Base-by-base conservation (phyloP, 2,888 invertebrate species). In the Amblyjoppa proteus region DNA sequence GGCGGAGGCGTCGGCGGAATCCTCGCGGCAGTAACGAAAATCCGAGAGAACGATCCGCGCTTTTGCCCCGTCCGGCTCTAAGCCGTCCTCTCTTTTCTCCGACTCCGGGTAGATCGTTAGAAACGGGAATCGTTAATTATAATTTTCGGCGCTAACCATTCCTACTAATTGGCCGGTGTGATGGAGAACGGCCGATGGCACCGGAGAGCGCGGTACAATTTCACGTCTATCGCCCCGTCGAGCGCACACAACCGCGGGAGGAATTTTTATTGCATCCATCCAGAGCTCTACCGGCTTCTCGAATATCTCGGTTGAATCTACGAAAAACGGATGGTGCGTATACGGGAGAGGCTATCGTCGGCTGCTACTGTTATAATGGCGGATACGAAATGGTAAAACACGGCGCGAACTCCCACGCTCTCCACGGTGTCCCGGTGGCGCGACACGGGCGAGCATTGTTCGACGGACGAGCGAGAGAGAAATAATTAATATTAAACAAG, bases 401-500 rank as follows among this genome's bases (percentile, higher is more conserved):
- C 58, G 68, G 34, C 38, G 70, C 70, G 75, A 53, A 25, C 79
- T 85, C 85, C 76, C 85, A 83, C 85, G 85, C 76, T 85, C 71
- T 79, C 68, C 61, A 38, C 53, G 49, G 28, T 58, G 34, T 77
- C 38, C 53, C 61, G 49, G 64, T 9, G 1, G 64, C 34, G 66
- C 34, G 41, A 45, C 64, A 66, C 16, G n/a, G n/a, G 34, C 38
- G 64, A 66, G 75, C 82, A 85, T 82, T 81, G 79, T 82, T 82
- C 79, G 79, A 79, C 70, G 66, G n/a, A 74, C 58, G 49, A 76
- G 61, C 66, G 31, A 73, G 80, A 73, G 80, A 75, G 78, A 80
- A 85, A 85, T 85, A 83, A 80, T 83, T 83, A 83, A 85, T 83
- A 83, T 83, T 83, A 76, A 85, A 76, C 79, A 79, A 82, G 79